phyloP scores from a whole-genome alignment of 2,797 vertebrate genomes.

The Arremon brunneinucha region DNA sequence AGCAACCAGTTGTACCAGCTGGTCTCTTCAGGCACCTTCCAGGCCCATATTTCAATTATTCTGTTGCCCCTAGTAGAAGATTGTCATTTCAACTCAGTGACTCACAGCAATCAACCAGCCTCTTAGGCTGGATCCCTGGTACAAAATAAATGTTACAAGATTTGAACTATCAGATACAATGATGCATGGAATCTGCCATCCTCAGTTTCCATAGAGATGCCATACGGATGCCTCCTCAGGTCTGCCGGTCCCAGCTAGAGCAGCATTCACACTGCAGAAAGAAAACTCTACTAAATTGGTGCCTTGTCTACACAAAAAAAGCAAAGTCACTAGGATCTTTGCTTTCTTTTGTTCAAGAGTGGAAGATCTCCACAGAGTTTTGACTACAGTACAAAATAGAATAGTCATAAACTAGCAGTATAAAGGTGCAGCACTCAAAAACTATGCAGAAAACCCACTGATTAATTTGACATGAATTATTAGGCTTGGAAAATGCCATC shows the following conservation, averaged over 20 bases:
- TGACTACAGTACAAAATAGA: background rate
- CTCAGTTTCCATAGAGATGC: conserved; percentile 51
- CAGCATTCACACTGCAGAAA: background rate
- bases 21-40: background rate
- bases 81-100: background rate
- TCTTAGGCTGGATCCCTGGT: conserved; percentile 19
- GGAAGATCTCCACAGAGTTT: background rate
- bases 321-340: background rate
- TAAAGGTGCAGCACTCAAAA: background rate
- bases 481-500: background rate
- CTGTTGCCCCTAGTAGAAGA: background rate
- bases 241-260: background rate
- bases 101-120: background rate
- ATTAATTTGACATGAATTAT: background rate
- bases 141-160: conserved; percentile 13
- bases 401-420: background rate
- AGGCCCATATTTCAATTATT: background rate
- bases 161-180: background rate
- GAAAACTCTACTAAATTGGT: background rate
- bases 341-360: background rate
- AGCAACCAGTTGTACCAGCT: background rate
- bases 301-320: background rate
- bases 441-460: background rate
- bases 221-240: conserved; percentile 6
- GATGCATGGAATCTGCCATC: conserved; percentile 21